Evolutionary conservation across 2,797 vertebrate species (phyloP), one percentile per base, ranked within the genome.

Genomic region (Chaetodon trifasciatus): DNA sequence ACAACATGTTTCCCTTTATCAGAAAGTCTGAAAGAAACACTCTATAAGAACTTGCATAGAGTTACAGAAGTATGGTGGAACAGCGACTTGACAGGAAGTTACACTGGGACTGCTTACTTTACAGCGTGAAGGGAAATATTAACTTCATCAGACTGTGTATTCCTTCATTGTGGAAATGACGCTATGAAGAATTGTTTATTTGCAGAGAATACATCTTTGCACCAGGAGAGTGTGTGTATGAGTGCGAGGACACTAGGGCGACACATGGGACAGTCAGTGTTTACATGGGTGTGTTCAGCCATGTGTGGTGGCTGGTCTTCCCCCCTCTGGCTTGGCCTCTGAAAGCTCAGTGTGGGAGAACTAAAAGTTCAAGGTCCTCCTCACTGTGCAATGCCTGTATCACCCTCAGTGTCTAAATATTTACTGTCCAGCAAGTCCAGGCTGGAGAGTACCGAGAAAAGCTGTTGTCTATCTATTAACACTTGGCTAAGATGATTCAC

Each of bases 401-500:
- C 80, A 83, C 84, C 82, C 87, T 85, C 86, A 67, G 85, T 90
- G 83, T 93, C 89, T 87, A 94, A 95, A 95, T 95, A 95, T 95
- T 95, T 95, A 94, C 90, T 87, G 89, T 93, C 81, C 68, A 74
- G 74, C 81, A 70, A 88, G 92, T 89, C 89, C 70, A 83, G 82
- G 55, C 75, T 44, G 79, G 84, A 90, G 78, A 91, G 80, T 83
- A 74, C 79, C 19, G 72, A 84, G 88, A 85, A 82, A 88, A 85
- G 74, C 77, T 90, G 92, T 61, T 78, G 75, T 81, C 82, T 87
- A 69, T 92, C 91, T 86, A 76, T 85, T 84, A 79, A 80, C 83
- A 76, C 85, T 86, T 77, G 76, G 70, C 70, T 65, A 24, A 55
- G 64, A 71, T 44, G 40, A 53, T 61, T 72, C 17, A 1, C 76